These are phyloP conservation scores for Nysson spinosus DNA, from an alignment of 2,888 invertebrate species.

Conservation along the genomic window DNA sequence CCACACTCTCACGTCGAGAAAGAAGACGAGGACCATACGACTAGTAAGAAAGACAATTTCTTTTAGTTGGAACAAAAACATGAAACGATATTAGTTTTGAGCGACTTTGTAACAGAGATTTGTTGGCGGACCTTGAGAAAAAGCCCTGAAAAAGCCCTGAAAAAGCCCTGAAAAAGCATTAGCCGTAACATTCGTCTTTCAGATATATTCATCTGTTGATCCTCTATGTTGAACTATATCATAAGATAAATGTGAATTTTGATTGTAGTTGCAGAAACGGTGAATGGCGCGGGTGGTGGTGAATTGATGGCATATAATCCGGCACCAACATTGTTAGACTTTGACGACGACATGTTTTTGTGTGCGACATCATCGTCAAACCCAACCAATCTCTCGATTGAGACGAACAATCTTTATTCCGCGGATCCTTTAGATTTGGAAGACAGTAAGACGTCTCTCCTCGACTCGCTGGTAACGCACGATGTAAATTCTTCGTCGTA, in stretches of 20 bases:
- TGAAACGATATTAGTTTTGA: no score
- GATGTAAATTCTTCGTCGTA: constrained; percentile 56
- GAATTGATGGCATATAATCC: constrained; percentile 73
- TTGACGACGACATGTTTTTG: constrained; percentile 71
- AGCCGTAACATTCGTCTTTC: no score
- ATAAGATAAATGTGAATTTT: not conserved
- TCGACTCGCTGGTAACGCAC: constrained; percentile 63
- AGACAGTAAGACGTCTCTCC: constrained; percentile 65
- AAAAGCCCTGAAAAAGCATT: no score
- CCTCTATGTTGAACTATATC: not conserved
- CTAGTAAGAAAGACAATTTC: no score
- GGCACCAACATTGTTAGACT: constrained; percentile 66
- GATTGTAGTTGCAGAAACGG: constrained; percentile 42
- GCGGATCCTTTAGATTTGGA: constrained; percentile 62
- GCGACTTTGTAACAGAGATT: no score
- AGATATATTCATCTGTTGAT: no score
- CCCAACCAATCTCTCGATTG: constrained; percentile 24
- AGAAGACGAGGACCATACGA: constrained; percentile 63
- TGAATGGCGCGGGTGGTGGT: constrained; percentile 59
- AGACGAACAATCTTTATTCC: constrained; percentile 46
- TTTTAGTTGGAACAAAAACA: no score
- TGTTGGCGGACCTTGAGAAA: no score
- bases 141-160: no score
- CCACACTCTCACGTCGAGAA: constrained; percentile 67
- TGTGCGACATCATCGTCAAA: constrained; percentile 57